Base-by-base conservation (phyloP, 1,140 invertebrate genomes). In the Papilio machaon region DNA sequence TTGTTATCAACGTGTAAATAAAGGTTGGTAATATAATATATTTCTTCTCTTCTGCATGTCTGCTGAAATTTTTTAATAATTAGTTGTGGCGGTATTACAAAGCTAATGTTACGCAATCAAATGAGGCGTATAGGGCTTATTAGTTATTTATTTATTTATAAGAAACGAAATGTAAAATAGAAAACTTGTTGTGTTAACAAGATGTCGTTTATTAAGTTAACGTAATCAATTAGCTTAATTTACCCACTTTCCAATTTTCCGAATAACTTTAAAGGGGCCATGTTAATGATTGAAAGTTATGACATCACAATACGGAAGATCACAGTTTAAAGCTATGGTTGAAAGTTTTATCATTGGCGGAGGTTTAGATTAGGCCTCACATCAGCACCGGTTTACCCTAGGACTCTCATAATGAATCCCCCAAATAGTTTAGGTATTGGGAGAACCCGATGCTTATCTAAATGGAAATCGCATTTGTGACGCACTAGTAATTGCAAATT, bases 261-360 rank as follows among this genome's bases (percentile, higher is more conserved):
- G 46, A 49, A 49, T n/a, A 76, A 35, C 23, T 52, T 76, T 76
- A 43, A 30, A 54, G 74, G 23, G 74, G 43, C 43, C 46, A 52
- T 76, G 23, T 76, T 76, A 52, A 76, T 52, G 74, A 54, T 75
- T n/a, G 74, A 76, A 76, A 76, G 47, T 76, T 52, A 76, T 70
- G 64, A 70, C 60, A 64, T 64, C 60, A 64, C n/a, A 9, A 23
- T 23, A 30, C 60, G 60, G 19, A 64, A 70, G 64, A 70, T 35
- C 5, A 35, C 23, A 64, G 60, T 64, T 23, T 38, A 17, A 70
- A 23, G 8, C 3, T 9, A 10, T 13, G 60, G 30, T 70, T 6
- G 64, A 2, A 35, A 35, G 30, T 70, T 70, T 70, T 23, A 60
- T 60, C 7, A 35, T n/a, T n/a, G 13, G 47, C 2, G 47, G 47